Base-by-base conservation (phyloP, 1,140 invertebrate genomes). In the Gryon sp. region DNA sequence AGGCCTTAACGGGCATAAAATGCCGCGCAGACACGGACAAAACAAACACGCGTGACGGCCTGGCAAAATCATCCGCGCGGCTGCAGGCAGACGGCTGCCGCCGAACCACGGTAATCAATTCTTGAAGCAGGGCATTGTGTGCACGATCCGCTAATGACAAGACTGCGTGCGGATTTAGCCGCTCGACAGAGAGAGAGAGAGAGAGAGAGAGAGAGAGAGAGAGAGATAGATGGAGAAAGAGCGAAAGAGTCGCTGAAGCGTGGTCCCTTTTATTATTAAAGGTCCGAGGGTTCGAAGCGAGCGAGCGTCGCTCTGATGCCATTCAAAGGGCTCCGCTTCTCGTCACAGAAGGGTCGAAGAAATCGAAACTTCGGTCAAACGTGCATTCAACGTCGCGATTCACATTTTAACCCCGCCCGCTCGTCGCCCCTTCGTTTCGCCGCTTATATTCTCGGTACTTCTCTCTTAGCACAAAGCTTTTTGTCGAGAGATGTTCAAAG, bases 131-230 rank as follows among this genome's bases (percentile, higher is more conserved):
- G 50, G n/a, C 53, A 76, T 76, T 76, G 65, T 70, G 57, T 26
- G 57, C 55, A 24, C 50, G 60, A 76, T 66, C 60, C 74, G 66
- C 74, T 76, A 76, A 76, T 76, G 74, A 76, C 65, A 69, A 57
- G 63, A 65, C 50, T 66, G 11, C 70, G 62, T 62, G n/a, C n/a
- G 53, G 62, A 75, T 68, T 62, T 52, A 66, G 62, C 59, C 48
- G 48, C 36, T 62, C 59, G 52, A 11, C 32, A n/a, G n/a, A n/a
- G n/a, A n/a, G n/a, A n/a, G n/a, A n/a, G n/a, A n/a, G n/a, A n/a
- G n/a, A n/a, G n/a, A n/a, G n/a, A n/a, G n/a, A n/a, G n/a, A n/a
- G n/a, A n/a, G n/a, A n/a, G n/a, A n/a, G n/a, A n/a, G n/a, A n/a
- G n/a, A n/a, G n/a, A n/a, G n/a, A n/a, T n/a, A n/a, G n/a, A n/a